A percentile compares a stretch with the other conserved stretches of the same genome.
Evolutionary conservation across 2,113 vertebrate species (phyloP).

Genomic region (Stegostoma tigrinum): DNA sequence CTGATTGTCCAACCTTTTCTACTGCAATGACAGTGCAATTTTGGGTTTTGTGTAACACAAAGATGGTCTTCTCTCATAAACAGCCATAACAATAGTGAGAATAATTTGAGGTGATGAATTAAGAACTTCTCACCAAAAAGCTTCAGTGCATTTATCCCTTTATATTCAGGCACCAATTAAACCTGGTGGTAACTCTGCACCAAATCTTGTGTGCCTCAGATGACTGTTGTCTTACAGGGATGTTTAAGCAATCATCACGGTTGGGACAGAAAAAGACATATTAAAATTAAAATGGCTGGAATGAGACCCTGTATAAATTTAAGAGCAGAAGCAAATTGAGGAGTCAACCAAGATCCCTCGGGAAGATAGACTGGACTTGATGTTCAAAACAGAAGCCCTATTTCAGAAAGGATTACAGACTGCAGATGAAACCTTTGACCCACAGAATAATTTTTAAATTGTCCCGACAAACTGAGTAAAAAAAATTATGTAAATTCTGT

Average conservation of each 20-base stretch:
- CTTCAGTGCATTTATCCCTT: background rate
- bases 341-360: background rate
- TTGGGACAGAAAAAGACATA: background rate
- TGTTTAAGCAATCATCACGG: background rate
- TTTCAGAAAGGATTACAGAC: background rate
- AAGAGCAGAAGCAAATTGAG: background rate
- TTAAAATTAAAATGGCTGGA: background rate
- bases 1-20: background rate
- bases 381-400: background rate
- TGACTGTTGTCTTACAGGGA: background rate
- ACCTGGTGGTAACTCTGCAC: background rate
- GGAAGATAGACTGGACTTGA: background rate
- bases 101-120: conserved; percentile 5
- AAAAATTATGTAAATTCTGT: conserved; percentile 25
- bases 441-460: background rate
- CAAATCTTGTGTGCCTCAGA: background rate
- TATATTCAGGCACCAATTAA: background rate
- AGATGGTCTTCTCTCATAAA: background rate
- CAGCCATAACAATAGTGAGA: background rate
- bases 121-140: background rate
- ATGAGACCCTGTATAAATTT: background rate
- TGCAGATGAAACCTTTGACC: background rate
- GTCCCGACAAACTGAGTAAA: background rate
- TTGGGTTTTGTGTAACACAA: background rate
- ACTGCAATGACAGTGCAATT: background rate